Evolutionary conservation across 1,140 invertebrate species (phyloP).

Genomic region (Microplitis mediator): DNA sequence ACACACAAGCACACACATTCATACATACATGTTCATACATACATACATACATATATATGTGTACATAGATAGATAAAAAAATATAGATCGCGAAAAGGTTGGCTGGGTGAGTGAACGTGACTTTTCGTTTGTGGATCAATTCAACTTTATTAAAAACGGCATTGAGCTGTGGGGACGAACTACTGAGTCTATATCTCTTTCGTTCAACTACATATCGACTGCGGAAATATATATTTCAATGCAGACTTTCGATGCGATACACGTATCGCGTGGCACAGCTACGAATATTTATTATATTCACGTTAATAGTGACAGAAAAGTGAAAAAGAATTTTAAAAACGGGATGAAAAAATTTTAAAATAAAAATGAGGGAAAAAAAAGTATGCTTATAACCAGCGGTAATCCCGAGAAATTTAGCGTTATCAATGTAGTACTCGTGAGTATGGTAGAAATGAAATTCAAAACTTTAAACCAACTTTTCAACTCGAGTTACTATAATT

Average conservation of each 20-base stretch:
- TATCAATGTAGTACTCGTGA: slow-evolving; percentile 17
- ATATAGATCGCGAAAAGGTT: neutral
- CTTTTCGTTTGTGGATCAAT: slow-evolving; percentile 29
- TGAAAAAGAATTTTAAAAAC: neutral
- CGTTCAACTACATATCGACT: slow-evolving; percentile 22
- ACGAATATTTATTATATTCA: slow-evolving; percentile 14
- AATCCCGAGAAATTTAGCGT: neutral
- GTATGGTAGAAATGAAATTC: slow-evolving; percentile 18
- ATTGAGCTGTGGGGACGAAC: slow-evolving; percentile 18
- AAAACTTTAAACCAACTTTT: slow-evolving; percentile 13
- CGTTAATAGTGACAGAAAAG: neutral
- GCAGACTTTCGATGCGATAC: slow-evolving; percentile 24
- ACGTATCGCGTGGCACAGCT: slow-evolving; percentile 21
- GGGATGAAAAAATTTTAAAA: neutral
- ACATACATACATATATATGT: neutral
- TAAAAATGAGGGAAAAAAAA: no score
- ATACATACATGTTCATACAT: neutral
- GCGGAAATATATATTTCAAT: slow-evolving; percentile 31
- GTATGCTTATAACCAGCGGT: neutral
- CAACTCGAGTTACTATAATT: neutral
- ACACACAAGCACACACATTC: neutral
- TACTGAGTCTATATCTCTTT: slow-evolving; percentile 14
- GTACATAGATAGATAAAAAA: neutral
- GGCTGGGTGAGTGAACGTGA: neutral
- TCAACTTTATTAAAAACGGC: slow-evolving; percentile 34